Evolutionary conservation across 1,140 invertebrate genomes (phyloP).

Genomic region (Agrilus planipennis): DNA sequence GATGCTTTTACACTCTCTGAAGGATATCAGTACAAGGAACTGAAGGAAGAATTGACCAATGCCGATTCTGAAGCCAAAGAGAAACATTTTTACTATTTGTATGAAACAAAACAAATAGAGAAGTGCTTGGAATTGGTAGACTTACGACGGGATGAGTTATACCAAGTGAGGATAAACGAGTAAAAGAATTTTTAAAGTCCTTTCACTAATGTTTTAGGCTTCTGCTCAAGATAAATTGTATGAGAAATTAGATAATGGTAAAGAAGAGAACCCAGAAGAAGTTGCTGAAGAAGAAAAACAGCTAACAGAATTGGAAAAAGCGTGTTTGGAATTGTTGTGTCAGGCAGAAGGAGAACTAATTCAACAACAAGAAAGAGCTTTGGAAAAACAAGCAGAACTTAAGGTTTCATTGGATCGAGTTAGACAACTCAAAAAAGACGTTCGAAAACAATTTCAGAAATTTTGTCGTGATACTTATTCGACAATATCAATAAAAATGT

Average conservation of each 20-base stretch:
- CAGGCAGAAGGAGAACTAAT: slow-evolving; percentile 8
- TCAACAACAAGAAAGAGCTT: slow-evolving; percentile 21
- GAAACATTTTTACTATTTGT: slow-evolving; percentile 8
- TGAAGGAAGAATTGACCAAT: background rate
- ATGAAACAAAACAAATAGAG: slow-evolving; percentile 10
- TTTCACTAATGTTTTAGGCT: too few species aligned
- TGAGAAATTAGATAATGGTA: background rate
- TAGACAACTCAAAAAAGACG: slow-evolving; percentile 11
- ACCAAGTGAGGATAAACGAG: slow-evolving; percentile 5
- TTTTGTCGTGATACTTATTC: too few species aligned
- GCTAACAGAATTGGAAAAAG: slow-evolving; percentile 9
- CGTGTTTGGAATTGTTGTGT: slow-evolving; percentile 12
- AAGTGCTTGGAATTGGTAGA: slow-evolving; percentile 1
- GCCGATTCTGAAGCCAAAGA: slow-evolving; percentile 6
- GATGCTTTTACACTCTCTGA: slow-evolving; percentile 5
- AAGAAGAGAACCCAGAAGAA: slow-evolving; percentile 1
- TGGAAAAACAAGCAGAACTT: slow-evolving; percentile 20
- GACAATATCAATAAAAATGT: too few species aligned
- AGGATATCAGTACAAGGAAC: slow-evolving; percentile 2
- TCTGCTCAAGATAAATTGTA: too few species aligned
- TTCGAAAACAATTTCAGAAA: slow-evolving; percentile 16
- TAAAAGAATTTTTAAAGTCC: background rate
- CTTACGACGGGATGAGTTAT: slow-evolving; percentile 6
- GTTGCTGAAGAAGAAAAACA: slow-evolving; percentile 11
- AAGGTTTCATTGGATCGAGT: slow-evolving; percentile 14